A percentile compares a stretch with the other conserved stretches of the same genome.
Conservation (phyloP, 2,888 invertebrate genomes). For the Rhamnusium bicolor region DNA sequence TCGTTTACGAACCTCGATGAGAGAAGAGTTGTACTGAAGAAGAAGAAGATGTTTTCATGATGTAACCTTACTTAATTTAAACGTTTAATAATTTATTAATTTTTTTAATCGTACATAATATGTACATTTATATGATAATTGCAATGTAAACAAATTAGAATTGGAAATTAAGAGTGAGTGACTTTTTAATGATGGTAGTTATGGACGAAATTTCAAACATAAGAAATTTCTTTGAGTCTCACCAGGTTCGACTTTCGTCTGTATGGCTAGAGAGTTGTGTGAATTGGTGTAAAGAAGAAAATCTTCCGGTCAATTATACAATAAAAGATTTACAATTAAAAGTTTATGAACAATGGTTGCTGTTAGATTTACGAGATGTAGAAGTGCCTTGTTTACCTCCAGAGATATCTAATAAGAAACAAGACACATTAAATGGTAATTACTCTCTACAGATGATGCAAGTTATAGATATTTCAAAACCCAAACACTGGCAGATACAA, state of each 20-base stretch:
- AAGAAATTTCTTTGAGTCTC: slow-evolving; percentile 48
- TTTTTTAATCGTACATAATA: neutral
- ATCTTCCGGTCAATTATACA: slow-evolving; percentile 66
- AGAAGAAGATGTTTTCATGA: neutral
- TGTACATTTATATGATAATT: neutral
- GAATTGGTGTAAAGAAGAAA: slow-evolving; percentile 73
- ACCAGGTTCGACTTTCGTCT: slow-evolving; percentile 49
- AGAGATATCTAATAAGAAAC: slow-evolving; percentile 72
- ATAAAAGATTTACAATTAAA: slow-evolving; percentile 73
- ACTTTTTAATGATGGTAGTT: neutral
- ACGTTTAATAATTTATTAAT: neutral
- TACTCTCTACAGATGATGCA: slow-evolving; percentile 78
- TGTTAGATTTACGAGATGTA: slow-evolving; percentile 78
- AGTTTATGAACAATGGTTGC: slow-evolving; percentile 79
- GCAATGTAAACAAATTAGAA: too few relatives aligned
- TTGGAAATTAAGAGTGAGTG: too few relatives aligned
- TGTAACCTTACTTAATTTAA: neutral
- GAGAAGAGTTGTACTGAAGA: neutral
- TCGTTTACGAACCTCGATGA: too few relatives aligned
- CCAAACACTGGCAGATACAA: slow-evolving; percentile 68
- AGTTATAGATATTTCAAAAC: slow-evolving; percentile 76
- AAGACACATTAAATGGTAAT: slow-evolving; percentile 71
- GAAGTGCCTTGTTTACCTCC: slow-evolving; percentile 77
- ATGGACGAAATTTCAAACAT: slow-evolving; percentile 49
- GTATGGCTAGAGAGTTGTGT: slow-evolving; percentile 72